phyloP scores from a whole-genome alignment of 2,797 vertebrate species.

The Labeo calbasu region DNA sequence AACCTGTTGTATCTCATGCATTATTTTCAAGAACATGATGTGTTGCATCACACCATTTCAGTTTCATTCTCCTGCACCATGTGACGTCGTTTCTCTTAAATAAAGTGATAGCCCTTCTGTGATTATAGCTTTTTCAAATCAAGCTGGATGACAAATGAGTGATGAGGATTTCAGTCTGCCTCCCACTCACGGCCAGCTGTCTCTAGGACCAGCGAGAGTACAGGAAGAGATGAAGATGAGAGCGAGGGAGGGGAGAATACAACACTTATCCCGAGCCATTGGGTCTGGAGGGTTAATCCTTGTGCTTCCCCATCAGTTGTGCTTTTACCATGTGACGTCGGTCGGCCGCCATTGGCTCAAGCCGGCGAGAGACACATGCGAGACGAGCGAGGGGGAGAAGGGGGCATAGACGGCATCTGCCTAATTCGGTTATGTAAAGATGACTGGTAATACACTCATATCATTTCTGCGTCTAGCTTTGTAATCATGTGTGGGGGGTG shows the following conservation, averaged over 20 bases:
- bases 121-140: conserved; percentile 71
- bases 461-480: conserved; percentile 60
- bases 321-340: conserved; percentile 81
- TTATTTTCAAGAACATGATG: conserved; percentile 6
- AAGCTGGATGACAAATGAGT: conserved; percentile 75
- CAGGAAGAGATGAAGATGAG: conserved; percentile 53
- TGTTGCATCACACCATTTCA: conserved; percentile 8
- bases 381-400: conserved; percentile 34
- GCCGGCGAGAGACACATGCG: conserved; percentile 61
- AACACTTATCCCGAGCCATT: conserved; percentile 79
- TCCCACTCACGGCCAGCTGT: conserved; percentile 79
- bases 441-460: conserved; percentile 72
- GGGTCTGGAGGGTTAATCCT: conserved; percentile 81
- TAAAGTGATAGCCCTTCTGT: conserved; percentile 52
- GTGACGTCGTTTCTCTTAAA: conserved; percentile 17
- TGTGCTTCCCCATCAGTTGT: conserved; percentile 74
- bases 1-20: conserved; percentile 4
- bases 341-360: conserved; percentile 69
- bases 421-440: conserved; percentile 81
- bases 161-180: conserved; percentile 75
- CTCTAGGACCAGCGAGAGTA: conserved; percentile 64
- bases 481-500: conserved; percentile 56
- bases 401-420: conserved; percentile 64
- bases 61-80: not conserved
- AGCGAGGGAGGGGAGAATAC: conserved; percentile 54